Conservation (phyloP, 2,113 vertebrate genomes). For the Copsychus sechellarum region DNA sequence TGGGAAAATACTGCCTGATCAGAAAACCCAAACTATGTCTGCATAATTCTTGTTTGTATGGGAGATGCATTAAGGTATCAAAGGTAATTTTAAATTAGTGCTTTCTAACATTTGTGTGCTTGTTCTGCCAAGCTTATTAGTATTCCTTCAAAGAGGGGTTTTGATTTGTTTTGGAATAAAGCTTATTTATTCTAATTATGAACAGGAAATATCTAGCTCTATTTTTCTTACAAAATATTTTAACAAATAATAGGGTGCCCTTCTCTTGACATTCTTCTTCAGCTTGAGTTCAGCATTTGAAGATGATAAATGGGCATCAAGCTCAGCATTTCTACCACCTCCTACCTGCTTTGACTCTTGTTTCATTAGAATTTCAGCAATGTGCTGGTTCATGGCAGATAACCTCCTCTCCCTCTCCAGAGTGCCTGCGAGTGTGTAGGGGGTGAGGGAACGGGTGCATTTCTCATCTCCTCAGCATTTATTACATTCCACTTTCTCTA, state of each 20-base stretch:
- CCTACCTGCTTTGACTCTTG: conserved; percentile 58
- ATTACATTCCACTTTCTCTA: conserved; percentile 51
- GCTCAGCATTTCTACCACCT: conserved; percentile 65
- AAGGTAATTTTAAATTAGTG: neutral
- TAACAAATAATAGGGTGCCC: conserved; percentile 40
- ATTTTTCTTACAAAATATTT: conserved; percentile 45
- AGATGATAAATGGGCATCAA: conserved; percentile 52
- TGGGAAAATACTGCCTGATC: neutral
- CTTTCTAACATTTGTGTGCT: neutral
- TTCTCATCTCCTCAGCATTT: conserved; percentile 56
- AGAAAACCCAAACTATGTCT: neutral
- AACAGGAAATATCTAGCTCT: neutral
- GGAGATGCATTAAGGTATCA: neutral
- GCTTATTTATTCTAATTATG: neutral
- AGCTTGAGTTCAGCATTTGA: conserved; percentile 51
- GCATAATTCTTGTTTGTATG: neutral
- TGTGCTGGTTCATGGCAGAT: conserved; percentile 32
- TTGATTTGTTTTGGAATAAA: conserved; percentile 11
- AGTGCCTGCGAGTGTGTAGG: conserved; percentile 9
- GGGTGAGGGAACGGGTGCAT: neutral
- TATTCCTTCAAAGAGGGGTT: neutral
- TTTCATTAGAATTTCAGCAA: conserved; percentile 58
- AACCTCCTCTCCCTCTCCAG: conserved; percentile 6
- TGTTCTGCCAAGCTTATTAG: neutral
- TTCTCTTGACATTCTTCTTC: conserved; percentile 38